A percentile compares a stretch with the other conserved stretches of the same genome.
These are phyloP conservation scores for Pachyuromys duprasi DNA, from an alignment of 2,797 vertebrate genomes.

Conservation along the genomic window DNA sequence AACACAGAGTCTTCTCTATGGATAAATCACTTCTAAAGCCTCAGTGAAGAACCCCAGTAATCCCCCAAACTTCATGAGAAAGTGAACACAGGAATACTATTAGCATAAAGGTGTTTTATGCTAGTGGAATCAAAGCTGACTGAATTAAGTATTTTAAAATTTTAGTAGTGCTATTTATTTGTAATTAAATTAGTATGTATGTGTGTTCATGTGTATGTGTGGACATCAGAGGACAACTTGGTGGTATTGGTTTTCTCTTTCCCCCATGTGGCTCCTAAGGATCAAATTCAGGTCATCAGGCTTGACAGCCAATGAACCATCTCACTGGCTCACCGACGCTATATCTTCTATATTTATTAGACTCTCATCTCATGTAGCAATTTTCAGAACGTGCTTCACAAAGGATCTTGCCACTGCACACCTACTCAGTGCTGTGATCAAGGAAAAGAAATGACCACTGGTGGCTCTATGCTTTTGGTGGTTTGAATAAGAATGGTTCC, in stretches of 20 bases:
- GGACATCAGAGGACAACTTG: not conserved
- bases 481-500: not conserved
- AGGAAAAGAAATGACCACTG: not conserved
- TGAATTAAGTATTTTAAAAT: not conserved
- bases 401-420: not conserved
- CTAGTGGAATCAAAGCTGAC: not conserved
- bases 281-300: not conserved
- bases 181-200: not conserved
- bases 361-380: not conserved
- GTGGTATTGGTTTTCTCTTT: not conserved
- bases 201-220: not conserved
- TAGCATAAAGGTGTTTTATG: not conserved
- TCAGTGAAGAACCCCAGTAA: too few relatives aligned
- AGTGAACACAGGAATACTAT: accelerated
- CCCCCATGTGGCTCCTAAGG: not conserved
- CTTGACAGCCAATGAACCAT: not conserved
- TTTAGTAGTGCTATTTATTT: not conserved
- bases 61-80: not conserved
- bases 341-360: not conserved
- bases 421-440: not conserved
- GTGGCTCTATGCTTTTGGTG: accelerated
- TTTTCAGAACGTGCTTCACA: not conserved
- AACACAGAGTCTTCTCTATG: not conserved
- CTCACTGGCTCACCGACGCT: not conserved
- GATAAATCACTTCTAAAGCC: not conserved